These are phyloP conservation scores for Microcebus ravelobensis DNA, from an alignment of 2,113 vertebrate genomes.

Conservation along the genomic window DNA sequence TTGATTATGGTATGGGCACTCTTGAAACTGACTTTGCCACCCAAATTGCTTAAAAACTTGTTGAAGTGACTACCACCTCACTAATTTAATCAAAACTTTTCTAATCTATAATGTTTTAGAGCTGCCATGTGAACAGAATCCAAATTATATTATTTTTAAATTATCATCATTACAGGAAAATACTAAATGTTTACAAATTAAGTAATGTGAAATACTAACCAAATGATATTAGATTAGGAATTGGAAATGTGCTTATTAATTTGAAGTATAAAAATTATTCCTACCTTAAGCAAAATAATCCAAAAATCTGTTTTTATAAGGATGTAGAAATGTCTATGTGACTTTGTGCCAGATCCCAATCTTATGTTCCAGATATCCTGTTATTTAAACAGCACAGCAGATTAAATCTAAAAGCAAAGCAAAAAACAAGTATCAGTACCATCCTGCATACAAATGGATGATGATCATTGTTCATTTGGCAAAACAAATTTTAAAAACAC, in stretches of 20 bases:
- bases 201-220: neutral
- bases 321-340: neutral
- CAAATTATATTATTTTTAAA: neutral
- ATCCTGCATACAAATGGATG: neutral
- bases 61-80: neutral
- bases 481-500: constrained; percentile 14
- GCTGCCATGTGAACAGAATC: neutral
- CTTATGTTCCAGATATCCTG: neutral
- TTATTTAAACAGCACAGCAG: neutral
- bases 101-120: neutral
- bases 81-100: neutral
- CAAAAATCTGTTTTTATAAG: neutral
- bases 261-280: neutral
- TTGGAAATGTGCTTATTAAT: neutral
- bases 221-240: neutral
- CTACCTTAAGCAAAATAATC: neutral
- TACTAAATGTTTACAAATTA: constrained; percentile 19
- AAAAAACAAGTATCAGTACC: neutral
- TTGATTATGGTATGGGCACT: neutral
- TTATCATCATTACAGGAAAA: neutral
- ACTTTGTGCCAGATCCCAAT: neutral
- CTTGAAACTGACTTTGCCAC: neutral
- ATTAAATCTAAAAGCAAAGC: constrained; percentile 26
- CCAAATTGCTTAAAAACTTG: neutral
- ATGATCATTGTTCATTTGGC: neutral